Conservation (phyloP, 2,888 invertebrate genomes). For the Choreutis nemorana region DNA sequence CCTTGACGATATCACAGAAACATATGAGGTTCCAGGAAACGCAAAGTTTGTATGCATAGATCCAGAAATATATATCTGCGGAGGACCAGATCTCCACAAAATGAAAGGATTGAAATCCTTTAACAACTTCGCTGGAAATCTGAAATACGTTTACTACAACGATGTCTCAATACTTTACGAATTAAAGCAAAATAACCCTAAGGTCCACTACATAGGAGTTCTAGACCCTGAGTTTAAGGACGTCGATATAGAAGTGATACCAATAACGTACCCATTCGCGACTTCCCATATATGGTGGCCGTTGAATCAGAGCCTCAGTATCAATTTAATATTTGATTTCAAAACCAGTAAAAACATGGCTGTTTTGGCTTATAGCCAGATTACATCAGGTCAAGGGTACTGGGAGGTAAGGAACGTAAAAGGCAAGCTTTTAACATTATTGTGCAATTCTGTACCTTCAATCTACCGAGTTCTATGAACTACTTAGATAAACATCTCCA, state of each 20-base stretch:
- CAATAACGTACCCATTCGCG: conserved; percentile 90
- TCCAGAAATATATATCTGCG: conserved; percentile 93
- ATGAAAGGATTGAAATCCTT: conserved; percentile 82
- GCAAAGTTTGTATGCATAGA: conserved; percentile 82
- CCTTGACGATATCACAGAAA: conserved; percentile 76
- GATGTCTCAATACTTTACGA: conserved; percentile 92
- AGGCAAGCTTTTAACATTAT: too few relatives aligned
- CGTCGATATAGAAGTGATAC: conserved; percentile 85
- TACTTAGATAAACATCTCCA: too few relatives aligned
- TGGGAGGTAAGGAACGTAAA: conserved; percentile 79
- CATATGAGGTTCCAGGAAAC: conserved; percentile 75
- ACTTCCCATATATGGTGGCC: conserved; percentile 93
- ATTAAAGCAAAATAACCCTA: conserved; percentile 83
- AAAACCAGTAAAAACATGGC: conserved; percentile 85
- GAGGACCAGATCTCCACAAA: conserved; percentile 84
- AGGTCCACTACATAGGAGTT: conserved; percentile 82
- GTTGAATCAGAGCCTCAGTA: conserved; percentile 73
- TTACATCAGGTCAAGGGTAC: conserved; percentile 78
- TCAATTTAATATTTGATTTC: conserved; percentile 86
- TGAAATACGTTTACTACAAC: conserved; percentile 93
- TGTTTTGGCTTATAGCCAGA: conserved; percentile 85
- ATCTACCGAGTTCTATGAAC: too few relatives aligned
- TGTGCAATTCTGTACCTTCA: too few relatives aligned
- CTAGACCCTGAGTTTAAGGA: conserved; percentile 85
- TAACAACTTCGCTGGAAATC: conserved; percentile 87